Evolutionary conservation across 2,888 invertebrate species (phyloP).

Genomic region (Cecidostiba fungosa): DNA sequence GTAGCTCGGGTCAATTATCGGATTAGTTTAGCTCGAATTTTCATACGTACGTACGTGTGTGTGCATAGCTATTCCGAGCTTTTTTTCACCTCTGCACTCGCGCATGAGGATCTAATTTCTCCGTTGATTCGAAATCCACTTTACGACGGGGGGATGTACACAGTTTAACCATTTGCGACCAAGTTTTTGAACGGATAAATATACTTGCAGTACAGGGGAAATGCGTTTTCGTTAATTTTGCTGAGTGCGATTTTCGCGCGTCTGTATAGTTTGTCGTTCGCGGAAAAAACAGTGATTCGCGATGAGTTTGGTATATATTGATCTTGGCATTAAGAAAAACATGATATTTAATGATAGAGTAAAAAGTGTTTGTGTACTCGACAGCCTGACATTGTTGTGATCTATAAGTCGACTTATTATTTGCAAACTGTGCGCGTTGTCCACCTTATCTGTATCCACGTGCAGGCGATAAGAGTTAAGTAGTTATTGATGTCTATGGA

Average conservation of each 20-base stretch:
- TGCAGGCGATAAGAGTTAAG: neutral
- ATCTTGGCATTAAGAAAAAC: too few relatives aligned
- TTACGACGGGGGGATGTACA: slow-evolving; percentile 22
- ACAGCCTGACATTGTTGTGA: too few relatives aligned
- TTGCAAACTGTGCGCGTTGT: neutral
- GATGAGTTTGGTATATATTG: too few relatives aligned
- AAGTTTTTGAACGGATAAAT: neutral
- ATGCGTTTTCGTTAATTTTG: neutral
- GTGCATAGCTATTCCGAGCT: neutral
- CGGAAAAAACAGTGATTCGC: neutral
- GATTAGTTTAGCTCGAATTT: slow-evolving; percentile 35
- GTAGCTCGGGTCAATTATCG: slow-evolving; percentile 48
- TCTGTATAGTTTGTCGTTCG: too few relatives aligned
- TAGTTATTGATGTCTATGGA: neutral
- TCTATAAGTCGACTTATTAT: slow-evolving; percentile 5
- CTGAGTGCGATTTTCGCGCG: neutral
- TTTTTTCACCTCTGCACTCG: neutral
- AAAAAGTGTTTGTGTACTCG: too few relatives aligned
- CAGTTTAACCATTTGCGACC: slow-evolving; percentile 47
- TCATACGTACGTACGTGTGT: neutral
- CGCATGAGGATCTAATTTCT: slow-evolving; percentile 20
- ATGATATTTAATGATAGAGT: neutral
- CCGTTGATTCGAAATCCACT: slow-evolving; percentile 36
- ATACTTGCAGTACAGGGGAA: neutral
- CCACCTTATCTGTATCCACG: slow-evolving; percentile 16